A percentile compares a stretch with the other conserved stretches of the same genome.
These are phyloP conservation scores for Ceriagrion tenellum DNA, from an alignment of 2,888 invertebrate species.

Conservation along the genomic window DNA sequence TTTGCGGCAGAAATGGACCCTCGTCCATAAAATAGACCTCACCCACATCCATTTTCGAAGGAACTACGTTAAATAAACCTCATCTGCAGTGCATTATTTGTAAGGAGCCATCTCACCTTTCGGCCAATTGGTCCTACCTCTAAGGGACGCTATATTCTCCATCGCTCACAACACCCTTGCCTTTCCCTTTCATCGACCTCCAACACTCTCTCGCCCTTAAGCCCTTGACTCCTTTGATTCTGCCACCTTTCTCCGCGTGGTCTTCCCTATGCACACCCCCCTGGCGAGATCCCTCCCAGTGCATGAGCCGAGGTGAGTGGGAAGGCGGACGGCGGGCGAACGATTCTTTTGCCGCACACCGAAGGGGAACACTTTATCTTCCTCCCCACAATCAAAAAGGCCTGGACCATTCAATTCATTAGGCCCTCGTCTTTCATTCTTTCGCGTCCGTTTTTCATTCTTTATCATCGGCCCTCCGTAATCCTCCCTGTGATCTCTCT, in stretches of 20 bases:
- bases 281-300: not conserved
- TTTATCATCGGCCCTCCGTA: not conserved
- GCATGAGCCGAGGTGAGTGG: not conserved
- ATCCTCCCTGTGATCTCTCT: not conserved
- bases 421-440: not conserved
- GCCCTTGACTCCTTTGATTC: not conserved
- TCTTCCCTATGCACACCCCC: too few relatives aligned
- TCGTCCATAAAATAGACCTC: not conserved
- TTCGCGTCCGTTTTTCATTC: not conserved
- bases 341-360: not conserved
- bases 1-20: too few relatives aligned
- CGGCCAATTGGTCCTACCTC: not conserved
- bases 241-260: not conserved
- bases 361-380: not conserved
- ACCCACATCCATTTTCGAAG: not conserved
- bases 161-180: not conserved
- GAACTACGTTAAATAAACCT: not conserved
- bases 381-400: not conserved
- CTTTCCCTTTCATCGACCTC: not conserved
- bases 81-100: not conserved
- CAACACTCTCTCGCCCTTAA: not conserved
- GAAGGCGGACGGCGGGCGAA: not conserved
- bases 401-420: not conserved
- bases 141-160: not conserved
- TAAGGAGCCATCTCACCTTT: not conserved